Conservation (phyloP, 2,888 invertebrate species). For the Drosophila falleni region DNA sequence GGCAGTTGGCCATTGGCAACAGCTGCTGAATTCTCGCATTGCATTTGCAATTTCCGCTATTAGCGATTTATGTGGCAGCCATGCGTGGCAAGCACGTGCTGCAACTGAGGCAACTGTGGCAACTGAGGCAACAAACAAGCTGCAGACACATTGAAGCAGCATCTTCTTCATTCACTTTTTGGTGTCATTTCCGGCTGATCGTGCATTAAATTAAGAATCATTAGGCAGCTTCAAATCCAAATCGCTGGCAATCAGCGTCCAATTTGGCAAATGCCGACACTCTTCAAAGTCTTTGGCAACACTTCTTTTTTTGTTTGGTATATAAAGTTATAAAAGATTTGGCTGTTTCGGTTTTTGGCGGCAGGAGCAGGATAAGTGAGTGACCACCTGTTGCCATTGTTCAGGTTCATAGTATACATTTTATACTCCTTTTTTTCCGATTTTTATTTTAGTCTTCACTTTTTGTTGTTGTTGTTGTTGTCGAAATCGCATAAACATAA, state of each 20-base stretch:
- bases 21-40: conserved; percentile 7
- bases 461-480: conserved; percentile 22
- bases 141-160: conserved; percentile 38
- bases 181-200: conserved; percentile 74
- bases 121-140: conserved; percentile 47
- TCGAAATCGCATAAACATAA: conserved; percentile 77
- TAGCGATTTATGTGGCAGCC: conserved; percentile 58
- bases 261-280: conserved; percentile 78
- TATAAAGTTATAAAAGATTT: conserved; percentile 67
- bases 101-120: background rate
- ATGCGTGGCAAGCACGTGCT: conserved; percentile 71
- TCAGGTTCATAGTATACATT: conserved; percentile 33
- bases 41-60: conserved; percentile 60
- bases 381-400: conserved; percentile 75
- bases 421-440: conserved; percentile 35
- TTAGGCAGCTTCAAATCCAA: conserved; percentile 75
- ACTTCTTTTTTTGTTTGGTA: conserved; percentile 19
- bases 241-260: conserved; percentile 76
- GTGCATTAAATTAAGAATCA: conserved; percentile 83
- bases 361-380: conserved; percentile 60
- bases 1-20: conserved; percentile 2
- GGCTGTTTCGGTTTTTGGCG: conserved; percentile 17
- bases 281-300: conserved; percentile 14
- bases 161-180: conserved; percentile 6
- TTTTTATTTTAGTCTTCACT: conserved; percentile 1